phyloP scores from a whole-genome alignment of 2,113 vertebrate genomes.

The Proterorhinus semilunaris region DNA sequence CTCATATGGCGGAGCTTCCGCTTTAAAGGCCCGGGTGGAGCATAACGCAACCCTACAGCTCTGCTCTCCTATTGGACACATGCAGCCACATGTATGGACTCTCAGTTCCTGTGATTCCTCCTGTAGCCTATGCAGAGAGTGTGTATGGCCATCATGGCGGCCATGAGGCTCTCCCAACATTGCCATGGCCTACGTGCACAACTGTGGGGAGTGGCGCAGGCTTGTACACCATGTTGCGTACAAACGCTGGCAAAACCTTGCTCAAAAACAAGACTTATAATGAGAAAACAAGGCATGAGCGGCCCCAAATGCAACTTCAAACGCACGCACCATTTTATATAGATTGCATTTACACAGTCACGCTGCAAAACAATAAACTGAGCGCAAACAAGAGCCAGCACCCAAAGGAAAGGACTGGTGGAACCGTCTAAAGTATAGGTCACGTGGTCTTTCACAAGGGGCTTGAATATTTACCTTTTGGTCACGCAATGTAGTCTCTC shows the following conservation, averaged over 20 bases:
- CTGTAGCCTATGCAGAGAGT: slow-evolving; percentile 43
- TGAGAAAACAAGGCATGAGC: slow-evolving; percentile 6
- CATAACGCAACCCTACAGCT: slow-evolving; percentile 11
- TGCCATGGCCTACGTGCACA: slow-evolving; percentile 67
- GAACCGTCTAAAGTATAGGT: slow-evolving; percentile 59
- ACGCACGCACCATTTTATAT: not conserved
- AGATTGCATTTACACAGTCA: not conserved
- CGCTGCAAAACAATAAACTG: slow-evolving; percentile 9
- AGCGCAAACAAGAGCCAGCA: slow-evolving; percentile 41
- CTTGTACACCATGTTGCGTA: slow-evolving; percentile 56
- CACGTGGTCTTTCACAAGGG: slow-evolving; percentile 68
- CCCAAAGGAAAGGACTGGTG: slow-evolving; percentile 44
- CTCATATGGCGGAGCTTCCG: slow-evolving; percentile 32
- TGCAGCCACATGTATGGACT: slow-evolving; percentile 49
- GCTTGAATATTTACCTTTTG: slow-evolving; percentile 74
- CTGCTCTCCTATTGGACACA: slow-evolving; percentile 30
- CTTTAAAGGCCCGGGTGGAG: slow-evolving; percentile 18
- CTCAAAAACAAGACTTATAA: slow-evolving; percentile 9
- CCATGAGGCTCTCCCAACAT: slow-evolving; percentile 67
- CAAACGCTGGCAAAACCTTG: slow-evolving; percentile 23
- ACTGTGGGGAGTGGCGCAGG: slow-evolving; percentile 67
- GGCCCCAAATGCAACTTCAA: not conserved
- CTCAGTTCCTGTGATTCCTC: slow-evolving; percentile 46
- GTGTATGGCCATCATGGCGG: slow-evolving; percentile 63
- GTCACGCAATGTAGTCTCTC: slow-evolving; percentile 66